A percentile compares a stretch with the other conserved stretches of the same genome.
These are phyloP conservation scores for Odontophorus gujanensis DNA, from an alignment of 2,113 vertebrate species.

Conservation along the genomic window DNA sequence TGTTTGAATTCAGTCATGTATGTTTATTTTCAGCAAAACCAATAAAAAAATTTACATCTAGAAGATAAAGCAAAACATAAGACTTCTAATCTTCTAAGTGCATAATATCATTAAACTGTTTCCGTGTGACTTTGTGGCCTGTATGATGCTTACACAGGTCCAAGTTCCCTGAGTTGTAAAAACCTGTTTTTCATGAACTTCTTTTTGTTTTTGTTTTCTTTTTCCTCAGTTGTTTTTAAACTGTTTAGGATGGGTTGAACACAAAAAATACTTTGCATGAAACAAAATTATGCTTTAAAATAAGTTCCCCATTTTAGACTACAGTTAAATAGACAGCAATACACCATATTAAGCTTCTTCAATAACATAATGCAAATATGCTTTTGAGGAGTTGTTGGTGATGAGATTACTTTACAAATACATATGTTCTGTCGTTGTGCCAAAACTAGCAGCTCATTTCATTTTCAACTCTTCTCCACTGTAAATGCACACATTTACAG, in stretches of 20 bases:
- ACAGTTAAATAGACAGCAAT: not conserved
- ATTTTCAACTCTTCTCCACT: not conserved
- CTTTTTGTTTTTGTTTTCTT: not conserved
- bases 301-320: not conserved
- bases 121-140: not conserved
- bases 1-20: not conserved
- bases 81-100: not conserved
- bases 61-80: not conserved
- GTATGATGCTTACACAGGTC: not conserved
- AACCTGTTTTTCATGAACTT: not conserved
- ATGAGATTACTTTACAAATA: not conserved
- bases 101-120: not conserved
- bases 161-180: not conserved
- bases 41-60: not conserved
- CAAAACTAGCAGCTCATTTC: not conserved
- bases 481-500: not conserved
- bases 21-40: not conserved
- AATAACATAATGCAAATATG: not conserved
- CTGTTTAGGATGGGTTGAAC: not conserved
- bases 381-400: not conserved
- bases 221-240: not conserved
- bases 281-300: not conserved
- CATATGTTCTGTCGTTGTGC: not conserved
- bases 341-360: fast-evolving
- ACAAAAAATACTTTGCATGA: not conserved